Evolutionary conservation across 1,140 invertebrate genomes (phyloP), one percentile per base, ranked within the genome.

Genomic region (Bemisia tabaci): DNA sequence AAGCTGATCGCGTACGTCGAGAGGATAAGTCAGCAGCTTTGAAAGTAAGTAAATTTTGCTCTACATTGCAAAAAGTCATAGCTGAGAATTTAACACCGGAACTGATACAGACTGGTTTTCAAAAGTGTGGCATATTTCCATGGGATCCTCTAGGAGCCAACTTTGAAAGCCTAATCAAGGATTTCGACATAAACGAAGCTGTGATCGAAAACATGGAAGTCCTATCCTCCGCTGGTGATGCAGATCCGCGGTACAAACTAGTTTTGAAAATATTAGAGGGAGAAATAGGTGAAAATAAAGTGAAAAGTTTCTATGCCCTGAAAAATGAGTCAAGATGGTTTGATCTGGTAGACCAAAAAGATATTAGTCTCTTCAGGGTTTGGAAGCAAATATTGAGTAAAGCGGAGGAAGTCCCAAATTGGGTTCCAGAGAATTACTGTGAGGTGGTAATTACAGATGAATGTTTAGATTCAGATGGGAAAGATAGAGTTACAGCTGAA

Each of bases 1-100:
- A 65, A 1, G 70, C 74, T 11, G n/a, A 64, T 58, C 22, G 68
- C 24, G 70, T 70, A 24, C 67, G 67, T 63, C 23, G 64, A 21
- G 69, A 74, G 17, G 61, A 59, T 39, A 12, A n/a, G 33, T 33
- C 12, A 22, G 17, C 24, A 12, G 22, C 22, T 39, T 12, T 66
- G 2, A 63, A 58, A 26, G 62, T 39, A 58, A 67, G 62, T 24
- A 1, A 67, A 39, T 67, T 67, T 60, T 12, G 60, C 21, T 26
- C 39, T 22, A 23, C 62, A 17, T 64, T 26, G 61, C 21, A 67
- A 58, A 67, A 62, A 24, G 39, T 64, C 17, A 64, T 64, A 12
- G 59, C 22, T 24, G 66, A 64, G 23, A 26, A 23, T 23, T 22
- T 67, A 24, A 25, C n/a, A 27, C 25, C 64, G 27, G 67, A 60